Evolutionary conservation across 2,113 vertebrate species (phyloP).

Genomic region (Deroptyus accipitrinus): DNA sequence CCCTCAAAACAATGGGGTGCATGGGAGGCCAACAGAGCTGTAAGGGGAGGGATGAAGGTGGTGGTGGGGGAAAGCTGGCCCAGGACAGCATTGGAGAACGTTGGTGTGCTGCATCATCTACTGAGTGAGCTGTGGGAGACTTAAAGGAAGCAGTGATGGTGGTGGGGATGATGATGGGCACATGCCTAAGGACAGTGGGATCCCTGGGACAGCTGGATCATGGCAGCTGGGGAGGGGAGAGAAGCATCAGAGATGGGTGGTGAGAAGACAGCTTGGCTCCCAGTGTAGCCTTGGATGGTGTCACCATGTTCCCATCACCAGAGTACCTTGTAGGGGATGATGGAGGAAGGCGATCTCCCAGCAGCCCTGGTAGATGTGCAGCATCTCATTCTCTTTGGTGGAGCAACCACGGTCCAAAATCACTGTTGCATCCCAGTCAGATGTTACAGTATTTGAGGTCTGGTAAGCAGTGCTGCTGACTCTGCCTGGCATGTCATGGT

Average conservation of each 20-base stretch:
- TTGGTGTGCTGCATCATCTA: neutral
- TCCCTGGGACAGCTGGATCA: neutral
- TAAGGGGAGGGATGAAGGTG: neutral
- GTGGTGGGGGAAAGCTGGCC: neutral
- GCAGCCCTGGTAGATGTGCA: neutral
- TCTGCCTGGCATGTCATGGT: neutral
- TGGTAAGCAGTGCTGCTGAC: fast-evolving
- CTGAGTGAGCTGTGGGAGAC: neutral
- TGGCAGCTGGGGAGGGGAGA: neutral
- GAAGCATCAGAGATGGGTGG: neutral
- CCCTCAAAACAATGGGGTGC: neutral
- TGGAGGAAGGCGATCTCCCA: neutral
- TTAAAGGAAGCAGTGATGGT: neutral
- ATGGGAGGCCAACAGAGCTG: neutral
- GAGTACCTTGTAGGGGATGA: neutral
- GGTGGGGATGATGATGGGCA: neutral
- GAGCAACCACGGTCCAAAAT: neutral
- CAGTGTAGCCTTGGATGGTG: neutral
- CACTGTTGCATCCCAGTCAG: neutral
- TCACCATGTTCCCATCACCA: neutral
- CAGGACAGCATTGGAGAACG: neutral
- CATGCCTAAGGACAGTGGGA: neutral
- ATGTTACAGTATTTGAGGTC: neutral
- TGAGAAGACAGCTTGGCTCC: neutral
- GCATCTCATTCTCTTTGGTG: neutral